Evolutionary conservation across 2,888 invertebrate genomes (phyloP).

Genomic region (Hyalella azteca): DNA sequence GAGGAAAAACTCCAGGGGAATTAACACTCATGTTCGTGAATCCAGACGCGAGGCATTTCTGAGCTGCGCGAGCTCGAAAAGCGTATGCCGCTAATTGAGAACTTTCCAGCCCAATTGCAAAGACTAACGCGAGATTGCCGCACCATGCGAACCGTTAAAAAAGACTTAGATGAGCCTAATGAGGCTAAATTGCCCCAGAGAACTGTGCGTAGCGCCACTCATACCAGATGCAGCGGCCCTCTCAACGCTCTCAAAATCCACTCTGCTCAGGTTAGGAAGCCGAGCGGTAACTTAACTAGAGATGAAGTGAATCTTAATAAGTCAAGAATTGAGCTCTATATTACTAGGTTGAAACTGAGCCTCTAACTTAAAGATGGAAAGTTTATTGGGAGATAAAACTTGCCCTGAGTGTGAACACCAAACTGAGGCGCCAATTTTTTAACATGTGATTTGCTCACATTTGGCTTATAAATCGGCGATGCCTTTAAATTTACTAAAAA

Average conservation of each 20-base stretch:
- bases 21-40: too few relatives aligned
- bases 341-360: too few relatives aligned
- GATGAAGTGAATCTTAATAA: background rate
- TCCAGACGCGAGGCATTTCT: too few relatives aligned
- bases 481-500: too few relatives aligned
- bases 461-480: too few relatives aligned
- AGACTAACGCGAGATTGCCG: slow-evolving; percentile 13
- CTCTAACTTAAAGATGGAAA: too few relatives aligned
- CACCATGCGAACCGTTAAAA: slow-evolving; percentile 17
- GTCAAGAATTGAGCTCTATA: background rate
- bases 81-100: slow-evolving; percentile 5
- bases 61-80: background rate
- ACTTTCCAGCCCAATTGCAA: slow-evolving; percentile 13
- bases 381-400: too few relatives aligned
- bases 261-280: background rate
- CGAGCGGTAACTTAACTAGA: background rate
- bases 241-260: background rate
- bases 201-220: background rate
- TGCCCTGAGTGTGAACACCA: too few relatives aligned
- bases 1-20: too few relatives aligned
- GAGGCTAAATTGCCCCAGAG: slow-evolving; percentile 13
- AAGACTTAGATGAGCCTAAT: slow-evolving; percentile 21
- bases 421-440: too few relatives aligned
- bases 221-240: background rate
- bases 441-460: too few relatives aligned